Evolutionary conservation across 2,113 vertebrate genomes (phyloP).

Genomic region (Phyllostomus hastatus): DNA sequence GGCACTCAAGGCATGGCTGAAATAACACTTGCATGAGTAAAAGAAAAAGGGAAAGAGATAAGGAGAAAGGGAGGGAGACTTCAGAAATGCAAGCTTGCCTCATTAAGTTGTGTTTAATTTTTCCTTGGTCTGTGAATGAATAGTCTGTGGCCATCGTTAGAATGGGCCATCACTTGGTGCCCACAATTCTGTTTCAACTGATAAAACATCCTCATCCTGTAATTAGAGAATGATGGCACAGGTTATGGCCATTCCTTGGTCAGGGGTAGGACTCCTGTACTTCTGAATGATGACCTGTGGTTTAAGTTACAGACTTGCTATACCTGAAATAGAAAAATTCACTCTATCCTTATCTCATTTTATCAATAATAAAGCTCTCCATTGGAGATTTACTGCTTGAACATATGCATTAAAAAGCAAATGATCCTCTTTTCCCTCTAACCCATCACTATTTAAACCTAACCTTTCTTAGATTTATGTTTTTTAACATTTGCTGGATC

Average conservation of each 20-base stretch:
- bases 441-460: not conserved
- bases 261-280: not conserved
- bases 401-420: not conserved
- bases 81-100: not conserved
- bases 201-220: not conserved
- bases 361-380: slow-evolving; percentile 1
- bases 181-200: not conserved
- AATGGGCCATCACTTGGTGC: not conserved
- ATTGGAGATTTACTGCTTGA: not conserved
- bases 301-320: not conserved
- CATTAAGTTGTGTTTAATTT: not conserved
- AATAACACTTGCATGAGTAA: not conserved
- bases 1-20: not conserved
- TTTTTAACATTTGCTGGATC: not conserved
- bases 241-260: not conserved
- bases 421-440: not conserved
- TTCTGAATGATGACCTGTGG: not conserved
- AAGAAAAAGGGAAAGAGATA: not conserved
- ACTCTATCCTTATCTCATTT: not conserved
- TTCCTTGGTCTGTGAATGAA: not conserved
- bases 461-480: not conserved
- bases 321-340: not conserved
- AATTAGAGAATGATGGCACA: not conserved
- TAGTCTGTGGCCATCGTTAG: not conserved
- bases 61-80: not conserved